Evolutionary conservation across 1,140 invertebrate species (phyloP).

Genomic region (Eciton burchellii): DNA sequence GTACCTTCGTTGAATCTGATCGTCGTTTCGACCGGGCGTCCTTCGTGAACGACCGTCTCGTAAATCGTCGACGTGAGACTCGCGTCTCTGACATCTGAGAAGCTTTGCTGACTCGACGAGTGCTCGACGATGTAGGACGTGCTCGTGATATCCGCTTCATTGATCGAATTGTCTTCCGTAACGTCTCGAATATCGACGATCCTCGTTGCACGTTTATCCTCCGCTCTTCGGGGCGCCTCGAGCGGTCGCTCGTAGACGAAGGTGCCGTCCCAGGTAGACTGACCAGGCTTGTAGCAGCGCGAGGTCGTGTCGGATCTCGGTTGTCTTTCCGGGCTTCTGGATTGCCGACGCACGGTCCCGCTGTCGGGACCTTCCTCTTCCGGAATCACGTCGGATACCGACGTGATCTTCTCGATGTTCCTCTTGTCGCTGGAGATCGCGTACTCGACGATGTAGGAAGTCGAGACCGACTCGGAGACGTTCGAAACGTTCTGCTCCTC

Average conservation of each 20-base stretch:
- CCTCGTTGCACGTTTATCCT: slow-evolving; percentile 19
- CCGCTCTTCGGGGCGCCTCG: slow-evolving; percentile 19
- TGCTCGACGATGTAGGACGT: slow-evolving; percentile 80
- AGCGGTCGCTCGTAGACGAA: slow-evolving; percentile 69
- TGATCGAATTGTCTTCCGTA: slow-evolving; percentile 80
- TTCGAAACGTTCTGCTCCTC: slow-evolving; percentile 65
- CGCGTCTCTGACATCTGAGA: slow-evolving; percentile 68
- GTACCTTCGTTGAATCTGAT: slow-evolving; percentile 31
- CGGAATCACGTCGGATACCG: slow-evolving; percentile 62
- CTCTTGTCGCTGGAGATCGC: slow-evolving; percentile 58
- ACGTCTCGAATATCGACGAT: slow-evolving; percentile 77
- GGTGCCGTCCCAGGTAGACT: slow-evolving; percentile 78
- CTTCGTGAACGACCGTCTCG: slow-evolving; percentile 63
- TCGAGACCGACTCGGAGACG: slow-evolving; percentile 48
- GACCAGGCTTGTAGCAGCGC: slow-evolving; percentile 72
- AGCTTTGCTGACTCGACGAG: slow-evolving; percentile 76
- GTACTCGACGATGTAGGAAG: slow-evolving; percentile 70
- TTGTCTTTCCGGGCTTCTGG: slow-evolving; percentile 18
- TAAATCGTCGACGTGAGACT: slow-evolving; percentile 50
- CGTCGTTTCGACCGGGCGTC: slow-evolving; percentile 21
- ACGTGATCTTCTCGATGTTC: slow-evolving; percentile 69
- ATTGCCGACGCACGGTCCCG: background rate
- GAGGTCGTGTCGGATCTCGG: background rate
- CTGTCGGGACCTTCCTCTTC: slow-evolving; percentile 61
- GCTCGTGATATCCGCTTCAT: slow-evolving; percentile 78